Evolutionary conservation across 1,140 invertebrate genomes (phyloP).

Genomic region (Halictus rubicundus): DNA sequence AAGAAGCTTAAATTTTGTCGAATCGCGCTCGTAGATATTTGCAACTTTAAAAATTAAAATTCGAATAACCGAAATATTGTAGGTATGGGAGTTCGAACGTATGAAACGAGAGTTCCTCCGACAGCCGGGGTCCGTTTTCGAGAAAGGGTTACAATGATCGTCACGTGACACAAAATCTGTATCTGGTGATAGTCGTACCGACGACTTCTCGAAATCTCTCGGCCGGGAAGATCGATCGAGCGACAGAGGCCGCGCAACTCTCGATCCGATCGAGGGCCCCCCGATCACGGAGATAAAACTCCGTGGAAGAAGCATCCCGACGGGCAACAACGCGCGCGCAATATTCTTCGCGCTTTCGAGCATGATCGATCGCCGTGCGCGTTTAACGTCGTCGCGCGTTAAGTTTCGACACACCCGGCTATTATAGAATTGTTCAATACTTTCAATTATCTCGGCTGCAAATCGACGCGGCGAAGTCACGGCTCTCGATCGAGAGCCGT

Average conservation of each 20-base stretch:
- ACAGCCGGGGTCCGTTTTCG: too few species aligned
- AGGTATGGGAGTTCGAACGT: too few species aligned
- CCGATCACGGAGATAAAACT: slow-evolving; percentile 51
- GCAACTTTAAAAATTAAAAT: too few species aligned
- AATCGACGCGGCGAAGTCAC: neutral
- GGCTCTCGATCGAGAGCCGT: neutral
- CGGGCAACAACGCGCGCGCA: slow-evolving; percentile 21
- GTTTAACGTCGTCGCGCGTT: slow-evolving; percentile 19
- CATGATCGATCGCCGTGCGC: slow-evolving; percentile 49
- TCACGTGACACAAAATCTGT: slow-evolving; percentile 26
- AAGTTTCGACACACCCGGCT: slow-evolving; percentile 22
- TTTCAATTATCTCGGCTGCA: neutral
- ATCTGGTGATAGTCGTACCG: slow-evolving; percentile 41
- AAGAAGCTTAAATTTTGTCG: too few species aligned
- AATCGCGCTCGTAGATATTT: too few species aligned
- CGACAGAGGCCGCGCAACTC: neutral
- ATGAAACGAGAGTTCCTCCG: too few species aligned
- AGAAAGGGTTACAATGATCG: neutral
- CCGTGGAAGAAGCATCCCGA: slow-evolving; percentile 18
- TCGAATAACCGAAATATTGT: too few species aligned
- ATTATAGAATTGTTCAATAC: neutral
- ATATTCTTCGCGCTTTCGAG: slow-evolving; percentile 30
- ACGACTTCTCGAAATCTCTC: slow-evolving; percentile 57
- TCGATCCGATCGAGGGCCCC: slow-evolving; percentile 31
- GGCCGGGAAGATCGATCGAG: slow-evolving; percentile 49